These are phyloP conservation scores for Mythimna vitellina DNA, from an alignment of 2,888 invertebrate species.

Conservation along the genomic window DNA sequence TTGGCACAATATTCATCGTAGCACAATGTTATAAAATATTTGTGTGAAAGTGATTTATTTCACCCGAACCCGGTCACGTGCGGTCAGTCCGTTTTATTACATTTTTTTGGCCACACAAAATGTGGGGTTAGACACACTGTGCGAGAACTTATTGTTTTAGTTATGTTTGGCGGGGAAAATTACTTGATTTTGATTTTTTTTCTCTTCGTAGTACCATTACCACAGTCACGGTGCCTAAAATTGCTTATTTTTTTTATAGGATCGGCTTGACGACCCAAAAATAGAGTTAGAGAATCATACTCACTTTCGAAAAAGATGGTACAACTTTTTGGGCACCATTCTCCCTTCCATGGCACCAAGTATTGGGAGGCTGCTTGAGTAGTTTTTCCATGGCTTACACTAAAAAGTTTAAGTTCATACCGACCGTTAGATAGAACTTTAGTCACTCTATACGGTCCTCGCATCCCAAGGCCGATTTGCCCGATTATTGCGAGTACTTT, in stretches of 20 bases:
- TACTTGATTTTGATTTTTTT: background rate
- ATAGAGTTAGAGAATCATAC: no score
- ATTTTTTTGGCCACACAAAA: slow-evolving; percentile 77
- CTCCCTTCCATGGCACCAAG: no score
- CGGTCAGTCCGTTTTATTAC: slow-evolving; percentile 84
- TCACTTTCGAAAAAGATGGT: no score
- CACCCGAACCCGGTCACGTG: slow-evolving; percentile 77
- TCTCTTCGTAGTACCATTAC: background rate
- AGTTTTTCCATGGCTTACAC: no score
- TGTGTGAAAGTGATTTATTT: slow-evolving; percentile 82
- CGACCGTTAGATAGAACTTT: no score
- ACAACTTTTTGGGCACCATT: no score
- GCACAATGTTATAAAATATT: slow-evolving; percentile 83
- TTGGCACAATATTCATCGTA: slow-evolving; percentile 72
- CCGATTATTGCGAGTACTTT: no score
- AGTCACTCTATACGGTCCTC: no score
- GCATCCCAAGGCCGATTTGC: no score
- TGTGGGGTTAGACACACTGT: slow-evolving; percentile 65
- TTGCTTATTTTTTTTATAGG: background rate
- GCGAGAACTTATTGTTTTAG: slow-evolving; percentile 62
- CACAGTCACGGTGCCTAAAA: background rate
- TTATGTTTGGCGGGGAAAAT: background rate
- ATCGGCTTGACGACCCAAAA: no score
- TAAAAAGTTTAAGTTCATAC: no score
- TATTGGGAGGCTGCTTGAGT: no score